Percentiles rank a stretch among this genome's conserved stretches.
These are phyloP conservation scores for Rhynchomys soricoides DNA, from an alignment of 2,113 vertebrate genomes.

Conservation along the genomic window DNA sequence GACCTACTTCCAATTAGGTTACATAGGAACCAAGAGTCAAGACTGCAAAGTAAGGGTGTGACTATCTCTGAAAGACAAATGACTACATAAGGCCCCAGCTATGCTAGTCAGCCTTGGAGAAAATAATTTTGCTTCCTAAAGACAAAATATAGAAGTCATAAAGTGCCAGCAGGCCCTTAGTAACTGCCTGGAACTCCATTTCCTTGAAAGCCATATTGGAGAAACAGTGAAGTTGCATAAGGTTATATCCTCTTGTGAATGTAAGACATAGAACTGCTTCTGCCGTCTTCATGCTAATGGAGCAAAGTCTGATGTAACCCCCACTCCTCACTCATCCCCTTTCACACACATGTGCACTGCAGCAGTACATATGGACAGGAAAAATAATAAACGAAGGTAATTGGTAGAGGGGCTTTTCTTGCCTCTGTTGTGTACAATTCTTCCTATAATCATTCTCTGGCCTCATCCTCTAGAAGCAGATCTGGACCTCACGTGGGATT, in stretches of 20 bases:
- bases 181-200: not conserved
- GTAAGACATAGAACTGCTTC: not conserved
- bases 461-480: not conserved
- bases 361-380: constrained; percentile 20
- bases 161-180: too few relatives aligned
- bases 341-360: not conserved
- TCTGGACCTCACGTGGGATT: not conserved
- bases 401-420: not conserved
- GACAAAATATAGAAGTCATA: not conserved
- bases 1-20: not conserved
- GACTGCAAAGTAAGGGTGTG: not conserved
- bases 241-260: not conserved
- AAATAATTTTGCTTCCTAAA: not conserved
- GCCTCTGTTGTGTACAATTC: not conserved
- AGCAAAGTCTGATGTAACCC: not conserved
- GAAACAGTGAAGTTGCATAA: not conserved
- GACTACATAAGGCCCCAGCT: not conserved
- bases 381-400: not conserved
- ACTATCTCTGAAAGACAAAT: constrained; percentile 14
- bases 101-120: not conserved
- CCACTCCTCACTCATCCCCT: not conserved
- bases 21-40: not conserved
- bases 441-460: not conserved
- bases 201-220: not conserved
- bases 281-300: not conserved